phyloP scores from a whole-genome alignment of 2,113 vertebrate genomes.

The Tetrao urogallus region DNA sequence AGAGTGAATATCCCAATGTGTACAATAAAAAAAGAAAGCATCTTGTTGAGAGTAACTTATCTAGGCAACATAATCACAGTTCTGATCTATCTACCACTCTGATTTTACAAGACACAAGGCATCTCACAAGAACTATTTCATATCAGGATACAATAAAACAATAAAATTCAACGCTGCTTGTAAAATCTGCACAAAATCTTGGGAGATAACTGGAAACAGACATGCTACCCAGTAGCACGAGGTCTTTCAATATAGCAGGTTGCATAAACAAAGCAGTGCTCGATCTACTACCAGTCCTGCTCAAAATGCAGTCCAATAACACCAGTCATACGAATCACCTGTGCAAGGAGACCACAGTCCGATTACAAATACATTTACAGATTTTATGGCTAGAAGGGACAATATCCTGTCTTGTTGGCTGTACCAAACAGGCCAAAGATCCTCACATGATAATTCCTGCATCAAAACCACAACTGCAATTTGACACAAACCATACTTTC shows the following conservation, averaged over 20 bases:
- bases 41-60: not conserved
- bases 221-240: not conserved
- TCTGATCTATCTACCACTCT: not conserved
- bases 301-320: not conserved
- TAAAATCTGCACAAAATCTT: constrained; percentile 23
- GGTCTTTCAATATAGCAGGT: not conserved
- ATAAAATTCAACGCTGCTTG: constrained; percentile 13
- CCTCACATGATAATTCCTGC: not conserved
- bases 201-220: constrained; percentile 44
- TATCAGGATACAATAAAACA: constrained; percentile 10
- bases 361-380: constrained; percentile 2
- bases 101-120: constrained; percentile 36
- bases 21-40: not conserved
- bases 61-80: constrained; percentile 3
- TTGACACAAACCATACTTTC: not conserved
- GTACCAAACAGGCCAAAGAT: not conserved
- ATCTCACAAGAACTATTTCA: constrained; percentile 6
- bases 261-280: not conserved
- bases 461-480: not conserved
- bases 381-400: constrained; percentile 5
- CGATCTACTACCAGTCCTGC: not conserved
- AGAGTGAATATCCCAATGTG: not conserved
- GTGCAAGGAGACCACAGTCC: not conserved
- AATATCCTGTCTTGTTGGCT: not conserved
- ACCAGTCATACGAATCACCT: not conserved